Evolutionary conservation across 1,140 invertebrate genomes (phyloP), one percentile per base, ranked within the genome.

Genomic region (Hyphantria cunea): DNA sequence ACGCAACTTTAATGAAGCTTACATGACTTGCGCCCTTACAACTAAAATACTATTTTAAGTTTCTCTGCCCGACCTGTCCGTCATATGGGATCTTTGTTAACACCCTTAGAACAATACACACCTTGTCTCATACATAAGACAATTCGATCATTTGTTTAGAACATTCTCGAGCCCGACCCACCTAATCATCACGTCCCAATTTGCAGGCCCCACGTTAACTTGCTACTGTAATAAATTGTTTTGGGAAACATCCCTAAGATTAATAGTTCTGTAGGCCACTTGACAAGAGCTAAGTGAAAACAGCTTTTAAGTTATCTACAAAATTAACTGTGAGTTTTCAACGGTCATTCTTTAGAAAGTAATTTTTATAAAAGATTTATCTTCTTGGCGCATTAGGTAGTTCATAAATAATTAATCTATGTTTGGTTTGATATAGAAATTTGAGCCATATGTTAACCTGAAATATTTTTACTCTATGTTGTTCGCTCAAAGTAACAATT

Each of bases 151-250:
- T 72, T 77, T 70, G 75, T 80, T 75, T 70, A 66, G 50, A 71
- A 71, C 60, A 41, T 73, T 71, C 66, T 66, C 32, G 55, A 13
- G 47, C 48, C 55, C 39, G 69, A 76, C 72, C 74, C 75, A 66
- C 56, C 66, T 78, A 81, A 78, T 82, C 75, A 72, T 55, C 69
- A 64, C 68, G 68, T 72, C 73, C 71, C 71, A 83, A 86, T 85
- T 84, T 76, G 72, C 71, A 64, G 64, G 70, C 68, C 72, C 63
- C 68, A 61, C 75, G 73, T 73, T 74, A 69, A 63, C 65, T 72
- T 72, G 68, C 74, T 72, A 47, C 44, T 31, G 78, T 85, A 74
- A 87, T 84, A 86, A 89, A 89, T 89, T 85, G 86, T 86, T 86
- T 84, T 65, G 78, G 82, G 82, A 74, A 85, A 81, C 79, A 84